Conservation (phyloP, 30 jellyfish, hydroid and myxozoan species). For the Phacellophora camtschatica region DNA sequence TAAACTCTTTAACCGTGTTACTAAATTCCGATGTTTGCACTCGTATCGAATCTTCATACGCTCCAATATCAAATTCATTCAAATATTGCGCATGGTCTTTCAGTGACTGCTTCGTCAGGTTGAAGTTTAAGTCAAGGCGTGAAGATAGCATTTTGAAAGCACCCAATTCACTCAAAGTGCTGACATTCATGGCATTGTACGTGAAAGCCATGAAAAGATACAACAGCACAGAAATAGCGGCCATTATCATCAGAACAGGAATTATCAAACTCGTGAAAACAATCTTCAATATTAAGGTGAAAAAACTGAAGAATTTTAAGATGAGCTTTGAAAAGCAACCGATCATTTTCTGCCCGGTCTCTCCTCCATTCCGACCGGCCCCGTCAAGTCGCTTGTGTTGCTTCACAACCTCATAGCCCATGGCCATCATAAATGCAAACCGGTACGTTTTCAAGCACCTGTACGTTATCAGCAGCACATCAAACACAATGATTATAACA, state of each 20-base stretch:
- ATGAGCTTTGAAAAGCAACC: conserved; percentile 23
- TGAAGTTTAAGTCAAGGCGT: conserved; percentile 28
- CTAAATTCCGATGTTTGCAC: conserved; percentile 38
- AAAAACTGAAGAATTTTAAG: not conserved
- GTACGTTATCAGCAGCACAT: conserved; percentile 22
- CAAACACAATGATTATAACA: conserved; percentile 9
- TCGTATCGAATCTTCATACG: conserved; percentile 27
- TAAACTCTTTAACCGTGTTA: conserved; percentile 28
- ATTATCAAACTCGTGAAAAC: conserved; percentile 33
- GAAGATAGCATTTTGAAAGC: conserved; percentile 28
- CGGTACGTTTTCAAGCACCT: conserved; percentile 42
- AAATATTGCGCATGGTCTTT: conserved; percentile 26
- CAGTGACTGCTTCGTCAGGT: conserved; percentile 19
- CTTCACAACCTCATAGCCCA: not conserved
- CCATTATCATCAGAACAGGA: conserved; percentile 1
- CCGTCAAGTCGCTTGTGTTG: conserved; percentile 9
- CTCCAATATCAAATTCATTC: conserved; percentile 20
- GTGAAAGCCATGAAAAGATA: conserved; percentile 34
- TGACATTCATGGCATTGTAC: conserved; percentile 34
- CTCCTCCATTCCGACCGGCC: not conserved
- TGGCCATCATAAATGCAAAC: conserved; percentile 56
- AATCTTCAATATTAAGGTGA: not conserved
- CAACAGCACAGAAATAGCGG: not conserved
- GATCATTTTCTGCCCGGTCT: not conserved
- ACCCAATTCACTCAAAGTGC: conserved; percentile 28